A percentile compares a stretch with the other conserved stretches of the same genome.
phyloP scores from a whole-genome alignment of 2,888 invertebrate genomes.

The Phragmatobia fuliginosa region DNA sequence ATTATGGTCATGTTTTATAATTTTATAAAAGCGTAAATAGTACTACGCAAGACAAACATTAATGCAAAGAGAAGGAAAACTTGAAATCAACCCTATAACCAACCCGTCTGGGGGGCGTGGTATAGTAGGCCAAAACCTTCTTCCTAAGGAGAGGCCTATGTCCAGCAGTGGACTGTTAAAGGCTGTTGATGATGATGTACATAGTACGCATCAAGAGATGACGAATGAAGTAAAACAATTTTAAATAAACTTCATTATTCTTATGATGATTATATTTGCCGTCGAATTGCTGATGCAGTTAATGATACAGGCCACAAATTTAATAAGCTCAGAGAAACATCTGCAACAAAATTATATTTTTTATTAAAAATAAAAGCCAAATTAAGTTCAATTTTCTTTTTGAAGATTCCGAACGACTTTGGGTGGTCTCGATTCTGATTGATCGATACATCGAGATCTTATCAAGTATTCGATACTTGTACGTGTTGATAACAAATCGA shows the following conservation, averaged over 20 bases:
- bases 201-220: too few species aligned
- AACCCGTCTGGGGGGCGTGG: too few species aligned
- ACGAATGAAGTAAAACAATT: neutral
- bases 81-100: too few species aligned
- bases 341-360: constrained; percentile 10
- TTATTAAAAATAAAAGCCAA: constrained; percentile 43
- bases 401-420: constrained; percentile 53
- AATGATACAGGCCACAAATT: neutral
- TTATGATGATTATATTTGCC: neutral
- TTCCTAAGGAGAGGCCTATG: too few species aligned
- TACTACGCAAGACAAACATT: too few species aligned
- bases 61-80: too few species aligned
- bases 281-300: neutral
- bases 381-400: constrained; percentile 49
- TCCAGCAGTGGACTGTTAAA: too few species aligned
- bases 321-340: neutral
- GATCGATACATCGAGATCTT: constrained; percentile 62
- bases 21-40: too few species aligned
- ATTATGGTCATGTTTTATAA: too few species aligned
- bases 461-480: constrained; percentile 57
- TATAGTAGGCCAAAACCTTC: too few species aligned
- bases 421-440: constrained; percentile 70
- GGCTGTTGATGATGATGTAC: too few species aligned
- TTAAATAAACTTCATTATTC: neutral
- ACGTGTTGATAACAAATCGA: constrained; percentile 60